Evolutionary conservation across 2,888 invertebrate species (phyloP), one percentile per base, ranked within the genome.

Genomic region (Cosmorhoe ocellata): DNA sequence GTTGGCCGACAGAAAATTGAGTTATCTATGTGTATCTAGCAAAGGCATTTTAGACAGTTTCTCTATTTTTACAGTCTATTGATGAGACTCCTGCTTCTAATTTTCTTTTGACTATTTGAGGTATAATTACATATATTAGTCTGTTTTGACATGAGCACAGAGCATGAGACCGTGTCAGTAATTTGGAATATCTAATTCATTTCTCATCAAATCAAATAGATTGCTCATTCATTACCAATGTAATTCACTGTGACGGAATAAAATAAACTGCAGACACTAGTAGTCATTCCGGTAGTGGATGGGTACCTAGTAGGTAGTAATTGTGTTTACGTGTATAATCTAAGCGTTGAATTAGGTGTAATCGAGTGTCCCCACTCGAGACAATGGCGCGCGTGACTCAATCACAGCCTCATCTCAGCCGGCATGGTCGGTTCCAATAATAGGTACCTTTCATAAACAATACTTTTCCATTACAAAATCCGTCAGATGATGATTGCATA

Each of bases 361-460:
- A 71, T 69, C 61, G 60, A 57, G 58, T 74, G 76, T 75, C 77
- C 63, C 67, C 70, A 55, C 60, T 47, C 43, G 61, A 79, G 72
- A 82, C 79, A 82, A 84, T 79, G 66, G 76, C 63, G 76, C 71
- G 74, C 81, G 81, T 84, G 83, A 83, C 74, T 81, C 68, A 66
- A 81, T 82, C 75, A 70, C 62, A 53, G 60, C 66, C 56, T 59
- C 59, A 50, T 56, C 58, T 59, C 59, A 28, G 60, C 61, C 67
- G 57, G 53, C 62, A 55, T 56, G 63, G 43, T 53, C 69, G 69
- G 75, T 76, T 72, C 64, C 68, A 71, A 64, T 61, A 63, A 67
- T 24, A 18, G 18, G 18, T 18, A 76, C 73, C 69, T 67, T 59
- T 70, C 63, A 70, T 72, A 69, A 67, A 72, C 69, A 74, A 69